Conservation (phyloP, 2,888 invertebrate genomes). For the Cyaniris semiargus region DNA sequence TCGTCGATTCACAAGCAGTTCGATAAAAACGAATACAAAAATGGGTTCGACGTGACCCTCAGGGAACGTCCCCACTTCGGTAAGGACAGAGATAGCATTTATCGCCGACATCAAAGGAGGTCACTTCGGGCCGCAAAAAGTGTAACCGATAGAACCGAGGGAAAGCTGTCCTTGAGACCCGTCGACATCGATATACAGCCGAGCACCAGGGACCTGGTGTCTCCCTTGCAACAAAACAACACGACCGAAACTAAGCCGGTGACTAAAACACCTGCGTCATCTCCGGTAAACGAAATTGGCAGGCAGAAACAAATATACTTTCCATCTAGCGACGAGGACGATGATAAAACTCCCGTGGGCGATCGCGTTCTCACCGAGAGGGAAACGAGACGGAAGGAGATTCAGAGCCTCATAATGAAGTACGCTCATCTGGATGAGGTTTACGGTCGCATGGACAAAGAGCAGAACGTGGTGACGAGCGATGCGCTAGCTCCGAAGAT, state of each 20-base stretch:
- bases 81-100: slow-evolving; percentile 76
- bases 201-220: slow-evolving; percentile 76
- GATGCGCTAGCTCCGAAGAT: slow-evolving; percentile 51
- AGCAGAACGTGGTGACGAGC: slow-evolving; percentile 55
- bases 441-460: slow-evolving; percentile 78
- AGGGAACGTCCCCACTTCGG: slow-evolving; percentile 61
- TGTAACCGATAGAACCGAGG: slow-evolving; percentile 75
- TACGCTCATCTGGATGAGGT: slow-evolving; percentile 89
- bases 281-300: slow-evolving; percentile 61
- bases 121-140: slow-evolving; percentile 83
- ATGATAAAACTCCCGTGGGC: slow-evolving; percentile 74
- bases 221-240: slow-evolving; percentile 66
- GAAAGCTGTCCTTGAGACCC: slow-evolving; percentile 76
- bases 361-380: slow-evolving; percentile 84
- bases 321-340: slow-evolving; percentile 75
- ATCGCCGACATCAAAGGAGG: slow-evolving; percentile 76
- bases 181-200: slow-evolving; percentile 75
- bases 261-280: slow-evolving; percentile 66
- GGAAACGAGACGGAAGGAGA: slow-evolving; percentile 90
- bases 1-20: slow-evolving; percentile 63
- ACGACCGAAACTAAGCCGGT: slow-evolving; percentile 61
- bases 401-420: slow-evolving; percentile 89
- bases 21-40: slow-evolving; percentile 63
- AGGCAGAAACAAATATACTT: slow-evolving; percentile 74
- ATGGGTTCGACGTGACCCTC: slow-evolving; percentile 60